Base-by-base conservation (phyloP, 2,113 vertebrate species). In the Eudyptes chrysolophus region DNA sequence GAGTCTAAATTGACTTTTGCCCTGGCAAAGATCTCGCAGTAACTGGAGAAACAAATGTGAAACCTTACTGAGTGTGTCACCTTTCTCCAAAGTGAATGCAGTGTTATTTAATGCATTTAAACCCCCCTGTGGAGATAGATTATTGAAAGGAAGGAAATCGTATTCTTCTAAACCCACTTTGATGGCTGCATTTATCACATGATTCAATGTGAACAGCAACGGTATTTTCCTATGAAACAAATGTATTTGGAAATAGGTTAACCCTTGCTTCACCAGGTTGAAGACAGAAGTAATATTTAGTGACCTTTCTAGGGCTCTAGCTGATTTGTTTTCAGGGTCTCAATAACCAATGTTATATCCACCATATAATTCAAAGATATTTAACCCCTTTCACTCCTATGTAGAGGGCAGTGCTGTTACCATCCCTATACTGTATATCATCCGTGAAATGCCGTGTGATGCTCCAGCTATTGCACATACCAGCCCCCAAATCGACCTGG, bases 101-200 rank as follows among this genome's bases (percentile, higher is more conserved):
- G 74, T 46, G 65, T 90, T 97, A 97, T 96, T 97, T 97, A 96
- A 98, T 97, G 84, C 44, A 29, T 96, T 93, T 72, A 82, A 94
- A 52, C 52, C 80, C 76, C 58, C n/a, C 75, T 49, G 26, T 54
- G 70, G 74, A 93, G 85, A 89, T 27, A 52, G 87, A 93, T 95
- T 94, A 92, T 94, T 92, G 92, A 96, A 94, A 96, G 68, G 92
- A 93, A 94, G 94, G 96, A 94, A 97, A 97, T 80, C 89, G 84
- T 97, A 89, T 97, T 93, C 94, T 96, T 89, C 95, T 88, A 79
- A 94, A 94, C 90, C 83, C 76, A 36, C 92, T 92, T 57, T 90
- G 97, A 94, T 83, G 83, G 82, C 79, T 83, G 86, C 82, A 85
- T 96, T 94, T 94, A 84, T 95, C 96, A 98, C 90, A 49, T 78